phyloP scores from a whole-genome alignment of 1,140 invertebrate genomes.

The Drosophila malerkotliana region DNA sequence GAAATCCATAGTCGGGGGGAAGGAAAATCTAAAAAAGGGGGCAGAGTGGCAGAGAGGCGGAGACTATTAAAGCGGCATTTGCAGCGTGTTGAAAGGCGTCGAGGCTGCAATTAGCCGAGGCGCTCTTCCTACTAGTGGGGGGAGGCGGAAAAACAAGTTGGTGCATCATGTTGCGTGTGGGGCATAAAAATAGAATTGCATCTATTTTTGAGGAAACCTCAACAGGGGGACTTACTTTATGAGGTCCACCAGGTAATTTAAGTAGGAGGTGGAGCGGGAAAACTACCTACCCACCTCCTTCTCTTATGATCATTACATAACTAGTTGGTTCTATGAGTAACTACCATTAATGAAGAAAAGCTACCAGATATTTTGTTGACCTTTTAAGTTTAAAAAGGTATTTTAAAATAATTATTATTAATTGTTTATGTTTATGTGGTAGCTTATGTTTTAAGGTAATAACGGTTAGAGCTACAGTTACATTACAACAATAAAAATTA shows the following conservation, averaged over 20 bases:
- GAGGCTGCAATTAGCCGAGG: slow-evolving; percentile 56
- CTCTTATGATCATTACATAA: slow-evolving; percentile 12
- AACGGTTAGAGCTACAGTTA: too few relatives aligned
- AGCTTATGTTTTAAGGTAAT: too few relatives aligned
- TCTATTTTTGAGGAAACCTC: slow-evolving; percentile 26
- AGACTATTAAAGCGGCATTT: slow-evolving; percentile 69
- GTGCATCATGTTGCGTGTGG: slow-evolving; percentile 26
- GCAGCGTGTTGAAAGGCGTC: slow-evolving; percentile 62
- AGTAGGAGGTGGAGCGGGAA: slow-evolving; percentile 8
- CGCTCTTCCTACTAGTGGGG: background rate
- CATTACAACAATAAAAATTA: too few relatives aligned
- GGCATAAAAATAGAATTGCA: slow-evolving; percentile 64
- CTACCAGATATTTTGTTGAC: too few relatives aligned
- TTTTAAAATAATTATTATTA: too few relatives aligned
- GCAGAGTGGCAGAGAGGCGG: slow-evolving; percentile 5
- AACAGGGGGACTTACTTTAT: slow-evolving; percentile 14
- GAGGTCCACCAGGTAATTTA: slow-evolving; percentile 40
- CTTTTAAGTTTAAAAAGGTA: too few relatives aligned
- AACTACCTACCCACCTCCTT: background rate
- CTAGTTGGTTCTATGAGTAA: slow-evolving; percentile 9
- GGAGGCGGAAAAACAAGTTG: slow-evolving; percentile 11
- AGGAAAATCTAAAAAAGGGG: background rate
- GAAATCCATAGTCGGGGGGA: background rate
- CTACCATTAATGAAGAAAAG: slow-evolving; percentile 9
- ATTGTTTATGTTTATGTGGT: too few relatives aligned